Percentiles rank a stretch among this genome's conserved stretches.
phyloP scores from a whole-genome alignment of 2,113 vertebrate genomes.

The Xiphorhynchus elegans region DNA sequence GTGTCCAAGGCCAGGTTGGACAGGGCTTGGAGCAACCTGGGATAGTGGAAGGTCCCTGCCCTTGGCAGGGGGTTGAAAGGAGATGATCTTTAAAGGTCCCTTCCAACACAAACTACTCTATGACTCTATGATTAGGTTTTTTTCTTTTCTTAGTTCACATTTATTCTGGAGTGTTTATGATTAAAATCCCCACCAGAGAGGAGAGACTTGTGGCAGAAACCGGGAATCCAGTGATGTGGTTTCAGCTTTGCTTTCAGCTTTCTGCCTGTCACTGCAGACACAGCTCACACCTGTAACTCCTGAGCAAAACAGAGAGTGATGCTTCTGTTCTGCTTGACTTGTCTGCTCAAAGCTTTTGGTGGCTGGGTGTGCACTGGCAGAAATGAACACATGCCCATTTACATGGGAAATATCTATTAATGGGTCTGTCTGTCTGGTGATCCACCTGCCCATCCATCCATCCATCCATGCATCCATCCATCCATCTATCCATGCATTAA shows the following conservation, averaged over 20 bases:
- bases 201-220: constrained; percentile 7
- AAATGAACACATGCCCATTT: neutral
- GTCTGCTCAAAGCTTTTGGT: neutral
- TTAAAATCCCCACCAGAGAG: neutral
- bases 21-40: fast-evolving
- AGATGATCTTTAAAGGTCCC: neutral
- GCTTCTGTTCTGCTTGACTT: neutral
- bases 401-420: neutral
- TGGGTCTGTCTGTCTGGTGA: neutral
- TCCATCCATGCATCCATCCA: too few species aligned
- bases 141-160: neutral
- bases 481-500: too few species aligned
- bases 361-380: neutral
- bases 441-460: neutral
- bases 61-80: too few species aligned
- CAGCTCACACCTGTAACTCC: neutral
- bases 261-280: neutral
- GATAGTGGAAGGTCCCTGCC: fast-evolving
- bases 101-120: neutral
- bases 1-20: fast-evolving
- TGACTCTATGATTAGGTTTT: neutral
- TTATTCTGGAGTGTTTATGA: neutral
- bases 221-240: neutral
- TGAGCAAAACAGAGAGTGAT: neutral
- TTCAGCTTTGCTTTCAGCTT: neutral